Conservation (phyloP, 2,888 invertebrate genomes). For the Liopterus haemorrhoidalis region DNA sequence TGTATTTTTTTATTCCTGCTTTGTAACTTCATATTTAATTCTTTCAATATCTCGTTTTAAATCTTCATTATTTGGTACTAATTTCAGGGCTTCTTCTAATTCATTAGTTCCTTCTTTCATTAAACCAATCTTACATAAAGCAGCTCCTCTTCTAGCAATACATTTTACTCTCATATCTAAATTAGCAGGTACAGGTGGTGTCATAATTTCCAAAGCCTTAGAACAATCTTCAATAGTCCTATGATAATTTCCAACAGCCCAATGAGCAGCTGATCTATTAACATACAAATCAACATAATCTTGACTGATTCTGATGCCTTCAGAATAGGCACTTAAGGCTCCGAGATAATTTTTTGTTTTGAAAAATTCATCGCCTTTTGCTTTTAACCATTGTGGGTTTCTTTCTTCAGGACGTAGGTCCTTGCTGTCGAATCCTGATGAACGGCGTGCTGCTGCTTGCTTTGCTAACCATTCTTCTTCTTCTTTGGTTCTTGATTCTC, state of each 20-base stretch:
- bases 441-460: constrained; percentile 65
- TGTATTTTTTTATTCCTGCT: constrained; percentile 5
- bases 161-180: constrained; percentile 64
- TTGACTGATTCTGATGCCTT: constrained; percentile 68
- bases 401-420: constrained; percentile 73
- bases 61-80: constrained; percentile 58
- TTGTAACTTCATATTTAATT: constrained; percentile 7
- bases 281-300: constrained; percentile 68
- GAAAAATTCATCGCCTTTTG: constrained; percentile 75
- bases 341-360: constrained; percentile 68
- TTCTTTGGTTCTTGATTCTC: constrained; percentile 63
- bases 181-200: constrained; percentile 67
- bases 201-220: constrained; percentile 67
- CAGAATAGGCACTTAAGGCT: constrained; percentile 75
- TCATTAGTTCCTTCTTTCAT: constrained; percentile 66
- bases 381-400: constrained; percentile 75
- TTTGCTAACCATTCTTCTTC: constrained; percentile 78
- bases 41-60: constrained; percentile 50
- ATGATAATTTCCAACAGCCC: constrained; percentile 67
- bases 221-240: constrained; percentile 53
- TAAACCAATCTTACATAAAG: constrained; percentile 63
- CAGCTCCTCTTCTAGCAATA: constrained; percentile 67
- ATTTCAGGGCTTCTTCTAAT: constrained; percentile 64
- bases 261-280: constrained; percentile 74
- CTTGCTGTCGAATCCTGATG: constrained; percentile 63